Evolutionary conservation across 2,888 invertebrate genomes (phyloP).

Genomic region (Mythimna loreyi): DNA sequence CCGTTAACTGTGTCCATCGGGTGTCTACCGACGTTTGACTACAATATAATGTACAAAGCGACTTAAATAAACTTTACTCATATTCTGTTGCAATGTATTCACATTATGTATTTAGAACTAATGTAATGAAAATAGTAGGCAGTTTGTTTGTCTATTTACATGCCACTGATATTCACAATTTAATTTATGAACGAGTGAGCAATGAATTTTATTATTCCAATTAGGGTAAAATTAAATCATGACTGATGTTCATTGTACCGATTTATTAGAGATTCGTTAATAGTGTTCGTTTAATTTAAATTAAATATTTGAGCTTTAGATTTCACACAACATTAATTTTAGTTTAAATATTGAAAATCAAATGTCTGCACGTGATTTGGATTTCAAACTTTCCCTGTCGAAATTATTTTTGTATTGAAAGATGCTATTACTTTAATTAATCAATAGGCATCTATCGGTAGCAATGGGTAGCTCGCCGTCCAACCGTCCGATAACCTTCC

Average conservation of each 20-base stretch:
- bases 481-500: too few species aligned
- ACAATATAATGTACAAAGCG: background rate
- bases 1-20: conserved; percentile 31
- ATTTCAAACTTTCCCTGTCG: background rate
- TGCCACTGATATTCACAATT: conserved; percentile 11
- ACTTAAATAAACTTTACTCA: conserved; percentile 40
- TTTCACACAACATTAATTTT: conserved; percentile 2
- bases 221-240: conserved; percentile 29
- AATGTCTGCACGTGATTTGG: background rate
- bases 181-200: conserved; percentile 42
- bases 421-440: background rate
- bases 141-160: conserved; percentile 5
- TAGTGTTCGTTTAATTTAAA: conserved; percentile 6
- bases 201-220: conserved; percentile 7
- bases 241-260: conserved; percentile 4
- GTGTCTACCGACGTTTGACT: conserved; percentile 35
- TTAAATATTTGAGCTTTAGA: background rate
- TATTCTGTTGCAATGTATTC: conserved; percentile 31
- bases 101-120: conserved; percentile 37
- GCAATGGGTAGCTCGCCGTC: too few species aligned
- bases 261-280: conserved; percentile 2
- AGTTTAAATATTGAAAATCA: conserved; percentile 1
- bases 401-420: background rate
- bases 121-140: conserved; percentile 31
- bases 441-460: too few species aligned